phyloP scores from a whole-genome alignment of 2,888 invertebrate genomes.

The Odiellus spinosus region DNA sequence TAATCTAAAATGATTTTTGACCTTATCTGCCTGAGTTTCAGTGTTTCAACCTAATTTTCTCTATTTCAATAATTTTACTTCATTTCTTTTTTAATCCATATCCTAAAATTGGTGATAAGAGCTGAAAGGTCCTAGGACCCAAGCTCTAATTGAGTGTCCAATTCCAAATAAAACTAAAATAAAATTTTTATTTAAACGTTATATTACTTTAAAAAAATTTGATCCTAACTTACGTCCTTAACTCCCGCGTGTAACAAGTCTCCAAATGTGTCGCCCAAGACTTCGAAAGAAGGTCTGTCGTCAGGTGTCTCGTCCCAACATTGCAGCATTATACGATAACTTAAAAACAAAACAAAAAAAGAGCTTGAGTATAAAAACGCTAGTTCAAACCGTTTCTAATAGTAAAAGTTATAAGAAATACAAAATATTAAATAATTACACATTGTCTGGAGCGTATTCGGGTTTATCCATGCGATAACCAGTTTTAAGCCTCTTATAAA shows the following conservation, averaged over 20 bases:
- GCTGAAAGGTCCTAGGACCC: too few relatives aligned
- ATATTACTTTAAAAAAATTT: too few relatives aligned
- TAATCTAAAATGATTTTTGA: too few relatives aligned
- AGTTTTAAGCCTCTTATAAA: slow-evolving; percentile 53
- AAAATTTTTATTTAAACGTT: too few relatives aligned
- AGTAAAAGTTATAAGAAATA: too few relatives aligned
- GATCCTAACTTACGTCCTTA: slow-evolving; percentile 27
- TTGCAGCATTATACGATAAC: slow-evolving; percentile 59
- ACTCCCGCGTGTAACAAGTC: slow-evolving; percentile 48
- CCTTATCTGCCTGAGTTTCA: too few relatives aligned
- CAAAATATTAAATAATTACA: slow-evolving; percentile 42
- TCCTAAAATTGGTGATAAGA: too few relatives aligned
- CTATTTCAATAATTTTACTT: too few relatives aligned
- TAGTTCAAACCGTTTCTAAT: too few relatives aligned
- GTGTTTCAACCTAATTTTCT: too few relatives aligned
- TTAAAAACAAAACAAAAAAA: slow-evolving; percentile 22
- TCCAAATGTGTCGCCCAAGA: slow-evolving; percentile 36
- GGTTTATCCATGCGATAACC: slow-evolving; percentile 84
- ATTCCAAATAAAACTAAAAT: slow-evolving; percentile 64
- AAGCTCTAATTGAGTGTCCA: slow-evolving; percentile 68
- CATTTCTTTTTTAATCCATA: too few relatives aligned
- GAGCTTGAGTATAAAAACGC: too few relatives aligned
- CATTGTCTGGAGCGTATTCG: slow-evolving; percentile 50
- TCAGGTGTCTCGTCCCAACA: slow-evolving; percentile 73
- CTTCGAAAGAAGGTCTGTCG: slow-evolving; percentile 60